A percentile compares a stretch with the other conserved stretches of the same genome.
Evolutionary conservation across 1,140 invertebrate genomes (phyloP).

Genomic region (Aphis gossypii): DNA sequence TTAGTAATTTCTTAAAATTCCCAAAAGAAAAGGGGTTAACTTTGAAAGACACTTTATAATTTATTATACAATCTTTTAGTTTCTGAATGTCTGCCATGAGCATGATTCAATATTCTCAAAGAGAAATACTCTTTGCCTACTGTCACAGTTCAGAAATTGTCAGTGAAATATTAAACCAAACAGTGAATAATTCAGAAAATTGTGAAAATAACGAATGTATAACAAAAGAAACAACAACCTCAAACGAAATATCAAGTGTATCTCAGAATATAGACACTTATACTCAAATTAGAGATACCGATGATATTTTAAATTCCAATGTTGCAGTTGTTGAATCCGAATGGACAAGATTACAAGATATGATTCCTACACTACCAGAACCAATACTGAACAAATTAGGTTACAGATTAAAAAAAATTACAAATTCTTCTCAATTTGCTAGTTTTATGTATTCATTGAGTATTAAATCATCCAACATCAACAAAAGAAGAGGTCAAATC

Average conservation of each 20-base stretch:
- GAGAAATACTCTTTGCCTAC: too few species aligned
- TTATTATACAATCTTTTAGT: too few species aligned
- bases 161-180: too few species aligned
- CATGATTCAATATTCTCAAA: too few species aligned
- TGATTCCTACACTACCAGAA: slow-evolving; percentile 25
- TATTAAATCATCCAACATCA: background rate
- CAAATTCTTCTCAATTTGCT: slow-evolving; percentile 13
- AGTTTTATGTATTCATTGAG: slow-evolving; percentile 11
- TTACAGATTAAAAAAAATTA: background rate
- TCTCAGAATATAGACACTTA: background rate
- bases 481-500: slow-evolving; percentile 42
- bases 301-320: background rate
- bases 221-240: background rate
- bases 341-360: slow-evolving; percentile 26
- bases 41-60: too few species aligned
- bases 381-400: slow-evolving; percentile 9
- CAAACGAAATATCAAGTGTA: background rate
- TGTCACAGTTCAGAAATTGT: too few species aligned
- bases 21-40: too few species aligned
- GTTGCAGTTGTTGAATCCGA: background rate
- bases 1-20: too few species aligned
- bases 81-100: too few species aligned
- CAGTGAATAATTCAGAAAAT: too few species aligned
- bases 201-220: background rate
- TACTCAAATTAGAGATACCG: background rate